Conservation (phyloP, 2,797 vertebrate genomes). For the Lepidocolaptes lacrymiger region DNA sequence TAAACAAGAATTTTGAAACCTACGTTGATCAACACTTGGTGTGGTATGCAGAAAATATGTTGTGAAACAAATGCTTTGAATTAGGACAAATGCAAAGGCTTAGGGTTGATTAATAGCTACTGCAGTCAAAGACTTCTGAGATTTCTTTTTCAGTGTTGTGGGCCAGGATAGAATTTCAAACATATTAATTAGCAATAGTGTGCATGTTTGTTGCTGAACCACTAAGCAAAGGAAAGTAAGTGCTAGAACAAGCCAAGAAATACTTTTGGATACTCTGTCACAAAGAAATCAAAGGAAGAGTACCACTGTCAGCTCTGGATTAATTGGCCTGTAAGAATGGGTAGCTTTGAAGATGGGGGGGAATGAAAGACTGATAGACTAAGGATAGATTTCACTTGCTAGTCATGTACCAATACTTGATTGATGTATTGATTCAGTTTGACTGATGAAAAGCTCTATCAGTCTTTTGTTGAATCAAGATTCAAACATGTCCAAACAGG, state of each 20-base stretch:
- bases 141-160: constrained; percentile 31
- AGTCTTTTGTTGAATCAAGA: background rate
- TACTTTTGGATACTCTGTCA: constrained; percentile 47
- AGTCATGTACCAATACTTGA: background rate
- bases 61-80: constrained; percentile 64
- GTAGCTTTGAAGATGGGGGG: constrained; percentile 41
- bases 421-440: constrained; percentile 9
- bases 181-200: constrained; percentile 68
- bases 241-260: constrained; percentile 58
- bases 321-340: constrained; percentile 20
- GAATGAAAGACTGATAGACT: constrained; percentile 9
- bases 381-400: constrained; percentile 31
- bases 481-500: background rate
- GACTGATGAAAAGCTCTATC: constrained; percentile 3
- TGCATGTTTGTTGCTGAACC: constrained; percentile 63
- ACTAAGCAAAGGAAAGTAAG: constrained; percentile 57
- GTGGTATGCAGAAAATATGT: constrained; percentile 46
- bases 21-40: constrained; percentile 44
- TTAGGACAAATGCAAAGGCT: constrained; percentile 60
- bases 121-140: constrained; percentile 56
- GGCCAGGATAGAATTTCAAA: constrained; percentile 66
- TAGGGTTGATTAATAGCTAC: constrained; percentile 57
- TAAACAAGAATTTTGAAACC: constrained; percentile 52
- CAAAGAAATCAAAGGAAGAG: constrained; percentile 59
- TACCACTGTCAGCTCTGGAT: constrained; percentile 5